Evolutionary conservation across 2,113 vertebrate species (phyloP).

Genomic region (Aramus guarauna): DNA sequence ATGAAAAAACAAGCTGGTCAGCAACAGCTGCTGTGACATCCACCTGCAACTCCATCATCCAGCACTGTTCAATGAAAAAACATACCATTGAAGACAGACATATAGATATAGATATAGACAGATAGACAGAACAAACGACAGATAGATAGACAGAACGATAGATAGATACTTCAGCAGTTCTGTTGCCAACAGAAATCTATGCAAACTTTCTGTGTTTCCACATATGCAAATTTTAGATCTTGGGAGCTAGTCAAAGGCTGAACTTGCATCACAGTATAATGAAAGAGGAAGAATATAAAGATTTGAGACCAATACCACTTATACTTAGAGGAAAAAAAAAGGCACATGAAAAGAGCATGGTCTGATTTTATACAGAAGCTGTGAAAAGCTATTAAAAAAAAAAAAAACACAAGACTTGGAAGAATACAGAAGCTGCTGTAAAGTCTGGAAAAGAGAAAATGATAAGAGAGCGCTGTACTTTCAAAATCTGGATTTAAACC

Average conservation of each 20-base stretch:
- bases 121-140: too few relatives aligned
- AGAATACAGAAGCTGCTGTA: not conserved
- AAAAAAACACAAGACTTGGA: not conserved
- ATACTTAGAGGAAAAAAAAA: not conserved
- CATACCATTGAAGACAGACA: accelerated
- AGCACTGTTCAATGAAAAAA: not conserved
- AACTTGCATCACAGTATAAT: not conserved
- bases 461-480: not conserved
- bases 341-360: not conserved
- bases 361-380: not conserved
- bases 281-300: not conserved
- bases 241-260: not conserved
- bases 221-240: not conserved
- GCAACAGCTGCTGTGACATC: not conserved
- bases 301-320: not conserved
- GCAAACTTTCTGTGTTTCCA: not conserved
- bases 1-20: not conserved
- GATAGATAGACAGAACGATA: too few relatives aligned
- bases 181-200: not conserved
- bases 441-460: not conserved
- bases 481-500: constrained; percentile 9
- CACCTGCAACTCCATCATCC: not conserved
- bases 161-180: not conserved
- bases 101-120: too few relatives aligned
- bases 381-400: not conserved